Evolutionary conservation across 2,888 invertebrate species (phyloP).

Genomic region (Cheilosia variabilis): DNA sequence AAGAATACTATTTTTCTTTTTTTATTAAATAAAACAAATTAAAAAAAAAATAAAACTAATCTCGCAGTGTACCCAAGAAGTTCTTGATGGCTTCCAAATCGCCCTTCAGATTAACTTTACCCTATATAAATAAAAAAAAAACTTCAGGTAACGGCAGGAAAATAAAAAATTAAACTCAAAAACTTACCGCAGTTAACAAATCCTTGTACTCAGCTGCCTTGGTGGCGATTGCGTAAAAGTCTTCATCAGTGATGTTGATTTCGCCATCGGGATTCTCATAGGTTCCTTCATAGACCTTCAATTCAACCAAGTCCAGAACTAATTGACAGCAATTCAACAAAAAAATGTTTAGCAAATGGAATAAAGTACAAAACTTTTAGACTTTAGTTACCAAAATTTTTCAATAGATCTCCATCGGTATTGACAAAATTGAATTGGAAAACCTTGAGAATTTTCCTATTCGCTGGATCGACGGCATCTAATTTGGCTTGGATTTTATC

Average conservation of each 20-base stretch:
- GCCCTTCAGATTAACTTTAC: not conserved
- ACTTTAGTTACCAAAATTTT: conserved; percentile 79
- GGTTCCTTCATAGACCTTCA: conserved; percentile 81
- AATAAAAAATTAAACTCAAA: not conserved
- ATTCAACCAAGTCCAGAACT: conserved; percentile 78
- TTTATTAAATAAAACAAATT: not conserved
- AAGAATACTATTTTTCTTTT: not conserved
- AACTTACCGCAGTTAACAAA: not conserved
- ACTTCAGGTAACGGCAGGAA: not conserved
- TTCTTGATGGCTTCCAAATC: not conserved
- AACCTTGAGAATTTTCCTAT: conserved; percentile 80
- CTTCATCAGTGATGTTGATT: conserved; percentile 81
- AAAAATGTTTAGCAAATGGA: not conserved
- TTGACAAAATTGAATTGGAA: conserved; percentile 82
- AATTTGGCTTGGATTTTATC: conserved; percentile 82
- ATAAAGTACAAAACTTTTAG: not conserved
- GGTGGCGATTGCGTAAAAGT: conserved; percentile 75
- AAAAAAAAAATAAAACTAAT: not conserved
- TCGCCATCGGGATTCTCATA: conserved; percentile 78
- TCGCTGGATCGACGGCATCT: conserved; percentile 80
- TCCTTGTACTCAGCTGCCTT: not conserved
- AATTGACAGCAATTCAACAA: not conserved
- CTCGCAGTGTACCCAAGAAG: not conserved
- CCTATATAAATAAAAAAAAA: not conserved
- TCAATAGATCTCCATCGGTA: conserved; percentile 81